phyloP scores from a whole-genome alignment of 2,113 vertebrate genomes.

The Elephas maximus region DNA sequence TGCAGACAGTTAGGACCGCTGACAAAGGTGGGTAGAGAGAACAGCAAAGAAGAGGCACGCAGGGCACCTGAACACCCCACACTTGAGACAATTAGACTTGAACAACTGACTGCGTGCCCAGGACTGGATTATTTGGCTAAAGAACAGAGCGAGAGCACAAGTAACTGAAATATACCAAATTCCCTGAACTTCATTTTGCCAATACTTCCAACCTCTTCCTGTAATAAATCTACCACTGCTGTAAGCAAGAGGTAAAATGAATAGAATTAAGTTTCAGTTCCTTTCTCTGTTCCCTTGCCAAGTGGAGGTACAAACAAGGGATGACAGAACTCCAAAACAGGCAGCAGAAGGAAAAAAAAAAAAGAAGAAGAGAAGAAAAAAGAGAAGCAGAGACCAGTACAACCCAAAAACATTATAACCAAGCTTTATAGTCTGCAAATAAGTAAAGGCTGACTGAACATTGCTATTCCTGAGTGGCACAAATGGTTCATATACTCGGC shows the following conservation, averaged over 20 bases:
- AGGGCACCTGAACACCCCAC: too few species aligned
- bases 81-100: neutral
- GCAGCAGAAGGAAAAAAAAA: neutral
- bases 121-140: slow-evolving; percentile 41
- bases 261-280: slow-evolving; percentile 51
- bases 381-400: neutral
- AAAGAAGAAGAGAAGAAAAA: neutral
- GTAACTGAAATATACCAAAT: slow-evolving; percentile 68
- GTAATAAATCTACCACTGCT: slow-evolving; percentile 71
- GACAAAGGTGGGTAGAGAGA: neutral
- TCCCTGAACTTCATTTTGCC: slow-evolving; percentile 62
- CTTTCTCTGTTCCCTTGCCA: slow-evolving; percentile 63
- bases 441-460: neutral
- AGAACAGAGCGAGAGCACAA: slow-evolving; percentile 55
- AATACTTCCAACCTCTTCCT: slow-evolving; percentile 37
- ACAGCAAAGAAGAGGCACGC: neutral
- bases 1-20: neutral
- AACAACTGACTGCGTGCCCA: neutral
- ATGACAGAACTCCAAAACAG: slow-evolving; percentile 14
- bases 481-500: neutral
- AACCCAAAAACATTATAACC: neutral
- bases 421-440: neutral
- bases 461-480: neutral
- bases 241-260: slow-evolving; percentile 64
- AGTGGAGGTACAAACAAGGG: slow-evolving; percentile 59